Conservation (phyloP, 2,113 vertebrate genomes). For the Megaptera novaeangliae region DNA sequence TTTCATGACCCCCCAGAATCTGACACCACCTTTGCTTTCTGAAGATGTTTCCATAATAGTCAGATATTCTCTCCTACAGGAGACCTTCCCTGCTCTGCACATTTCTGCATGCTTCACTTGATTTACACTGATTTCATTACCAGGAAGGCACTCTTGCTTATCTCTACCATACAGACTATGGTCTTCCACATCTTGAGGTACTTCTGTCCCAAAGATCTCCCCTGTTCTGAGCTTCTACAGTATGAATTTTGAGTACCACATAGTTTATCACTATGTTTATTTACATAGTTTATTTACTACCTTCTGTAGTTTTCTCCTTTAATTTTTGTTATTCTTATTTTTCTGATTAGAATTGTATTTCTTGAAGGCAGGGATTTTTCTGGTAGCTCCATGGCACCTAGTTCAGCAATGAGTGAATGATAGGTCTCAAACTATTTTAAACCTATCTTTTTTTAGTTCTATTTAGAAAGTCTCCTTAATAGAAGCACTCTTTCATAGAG, state of each 20-base stretch:
- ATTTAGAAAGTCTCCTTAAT: neutral
- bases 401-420: neutral
- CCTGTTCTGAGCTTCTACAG: neutral
- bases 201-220: rapidly evolving
- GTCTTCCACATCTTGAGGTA: neutral
- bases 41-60: neutral
- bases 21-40: neutral
- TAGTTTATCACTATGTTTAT: neutral
- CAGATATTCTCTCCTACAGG: neutral
- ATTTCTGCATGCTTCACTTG: neutral
- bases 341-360: neutral
- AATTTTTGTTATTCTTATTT: neutral
- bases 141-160: neutral
- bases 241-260: neutral
- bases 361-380: neutral
- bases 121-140: neutral
- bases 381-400: neutral
- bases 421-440: neutral
- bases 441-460: neutral
- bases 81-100: neutral
- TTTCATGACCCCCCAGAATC: neutral
- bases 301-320: neutral
- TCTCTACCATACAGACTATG: neutral
- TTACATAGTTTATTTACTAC: neutral
- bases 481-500: neutral